Evolutionary conservation across 1,140 invertebrate species (phyloP), one percentile per base, ranked within the genome.

Genomic region (Octopus sinensis): DNA sequence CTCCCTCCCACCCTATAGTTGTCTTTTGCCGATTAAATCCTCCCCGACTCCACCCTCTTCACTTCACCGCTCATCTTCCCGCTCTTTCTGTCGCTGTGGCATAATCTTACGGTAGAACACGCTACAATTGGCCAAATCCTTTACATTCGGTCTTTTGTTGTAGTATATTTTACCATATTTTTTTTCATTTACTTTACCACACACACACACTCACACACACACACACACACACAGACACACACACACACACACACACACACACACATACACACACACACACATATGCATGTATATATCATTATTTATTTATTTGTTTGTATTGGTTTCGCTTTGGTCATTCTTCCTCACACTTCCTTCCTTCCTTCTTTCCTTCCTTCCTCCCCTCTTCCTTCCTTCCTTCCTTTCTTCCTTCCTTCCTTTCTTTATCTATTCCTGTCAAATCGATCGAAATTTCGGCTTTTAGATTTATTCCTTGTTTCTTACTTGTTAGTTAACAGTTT

Each of bases 301-400:
- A 53, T 17, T 53, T 79, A 30, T 17, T 43, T 43, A 17, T 79
- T 17, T 43, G 7, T 43, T 6, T 53, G 17, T 54, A n/a, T 13
- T 30, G 54, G 10, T 6, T 54, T 4, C 52, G n/a, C 51, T 54
- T 54, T 12, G 9, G 43, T 13, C 9, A 30, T 12, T 4, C 53
- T 54, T 30, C 10, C n/a, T 53, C 9, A 30, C 30, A 13, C 43
- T 62, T 30, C 52, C 54, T 52, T 30, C 77, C 54, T 54, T 53
- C 77, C 53, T 7, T 78, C 17, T 78, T 17, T 53, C 17, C 54
- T 52, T 78, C 23, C 52, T 51, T 76, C 75, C 52, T 7, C 52
- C 75, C 52, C 75, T 76, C 75, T 76, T 17, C 54, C 77, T 78
- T 54, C 53, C 77, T 80, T 12, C 23, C 77, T 78, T 54, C 54